A percentile compares a stretch with the other conserved stretches of the same genome.
These are phyloP conservation scores for Trypoxylon attenuatum DNA, from an alignment of 2,888 invertebrate genomes.

Conservation along the genomic window DNA sequence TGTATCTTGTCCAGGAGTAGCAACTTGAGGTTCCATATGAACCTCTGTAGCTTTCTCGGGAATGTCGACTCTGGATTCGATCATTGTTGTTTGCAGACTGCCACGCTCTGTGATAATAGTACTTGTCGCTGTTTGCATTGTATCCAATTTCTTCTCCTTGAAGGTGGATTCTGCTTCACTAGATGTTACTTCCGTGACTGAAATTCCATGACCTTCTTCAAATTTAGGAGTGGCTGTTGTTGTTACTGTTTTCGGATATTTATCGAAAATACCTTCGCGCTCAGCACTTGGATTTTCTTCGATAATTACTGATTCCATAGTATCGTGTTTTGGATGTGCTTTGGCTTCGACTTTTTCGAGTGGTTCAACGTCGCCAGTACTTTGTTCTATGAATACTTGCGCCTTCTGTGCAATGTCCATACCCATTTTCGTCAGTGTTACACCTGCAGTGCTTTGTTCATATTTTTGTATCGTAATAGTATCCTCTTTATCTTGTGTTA, in stretches of 20 bases:
- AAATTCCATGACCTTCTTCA: slow-evolving; percentile 76
- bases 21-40: slow-evolving; percentile 70
- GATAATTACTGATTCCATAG: slow-evolving; percentile 62
- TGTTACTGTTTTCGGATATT: slow-evolving; percentile 57
- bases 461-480: slow-evolving; percentile 49
- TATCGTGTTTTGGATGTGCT: slow-evolving; percentile 62
- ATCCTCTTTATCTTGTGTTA: slow-evolving; percentile 70
- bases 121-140: slow-evolving; percentile 57
- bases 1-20: slow-evolving; percentile 74
- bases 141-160: slow-evolving; percentile 67
- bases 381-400: slow-evolving; percentile 68
- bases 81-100: slow-evolving; percentile 61
- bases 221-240: slow-evolving; percentile 69
- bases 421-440: slow-evolving; percentile 55
- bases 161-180: slow-evolving; percentile 78
- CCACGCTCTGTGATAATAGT: slow-evolving; percentile 62
- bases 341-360: slow-evolving; percentile 55
- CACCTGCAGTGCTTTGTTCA: slow-evolving; percentile 50
- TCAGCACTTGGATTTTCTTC: slow-evolving; percentile 63
- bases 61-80: slow-evolving; percentile 68
- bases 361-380: slow-evolving; percentile 56
- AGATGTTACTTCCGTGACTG: slow-evolving; percentile 77
- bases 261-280: slow-evolving; percentile 59
- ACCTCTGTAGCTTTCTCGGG: slow-evolving; percentile 52
- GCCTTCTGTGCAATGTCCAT: slow-evolving; percentile 69